These are phyloP conservation scores for Ips typographus DNA, from an alignment of 1,140 invertebrate genomes.

Conservation along the genomic window DNA sequence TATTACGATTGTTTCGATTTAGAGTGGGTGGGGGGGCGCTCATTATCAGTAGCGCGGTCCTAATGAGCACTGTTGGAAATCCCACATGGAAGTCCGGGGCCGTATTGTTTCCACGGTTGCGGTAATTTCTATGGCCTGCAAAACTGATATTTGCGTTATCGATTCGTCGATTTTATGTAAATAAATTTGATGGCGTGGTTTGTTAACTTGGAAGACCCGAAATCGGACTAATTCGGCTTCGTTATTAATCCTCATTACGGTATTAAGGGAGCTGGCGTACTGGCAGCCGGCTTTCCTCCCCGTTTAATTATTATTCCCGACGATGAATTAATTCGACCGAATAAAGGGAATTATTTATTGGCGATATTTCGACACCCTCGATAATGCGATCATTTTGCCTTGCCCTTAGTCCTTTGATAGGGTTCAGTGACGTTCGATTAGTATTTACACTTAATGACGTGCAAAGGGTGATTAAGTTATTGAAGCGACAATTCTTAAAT, in stretches of 20 bases:
- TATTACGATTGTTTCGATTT: slow-evolving; percentile 34
- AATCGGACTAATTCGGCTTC: background rate
- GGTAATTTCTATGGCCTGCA: background rate
- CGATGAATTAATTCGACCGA: slow-evolving; percentile 17
- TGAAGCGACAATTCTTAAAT: background rate
- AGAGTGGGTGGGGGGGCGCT: background rate
- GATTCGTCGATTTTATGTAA: background rate
- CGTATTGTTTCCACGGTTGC: background rate
- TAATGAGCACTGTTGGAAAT: slow-evolving; percentile 13
- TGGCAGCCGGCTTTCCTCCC: background rate
- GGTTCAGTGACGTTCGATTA: slow-evolving; percentile 1
- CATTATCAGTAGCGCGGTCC: slow-evolving; percentile 10
- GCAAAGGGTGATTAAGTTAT: background rate
- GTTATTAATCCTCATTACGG: background rate
- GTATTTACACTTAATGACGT: background rate
- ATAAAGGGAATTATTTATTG: slow-evolving; percentile 22
- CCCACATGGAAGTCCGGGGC: slow-evolving; percentile 11
- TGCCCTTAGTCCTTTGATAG: slow-evolving; percentile 10
- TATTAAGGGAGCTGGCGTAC: background rate
- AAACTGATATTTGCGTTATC: background rate
- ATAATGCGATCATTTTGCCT: slow-evolving; percentile 13
- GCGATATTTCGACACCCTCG: slow-evolving; percentile 17
- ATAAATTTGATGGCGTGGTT: background rate
- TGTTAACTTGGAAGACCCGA: background rate
- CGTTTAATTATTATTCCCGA: slow-evolving; percentile 9